These are phyloP conservation scores for Ia io DNA, from an alignment of 2,113 vertebrate species.

Conservation along the genomic window DNA sequence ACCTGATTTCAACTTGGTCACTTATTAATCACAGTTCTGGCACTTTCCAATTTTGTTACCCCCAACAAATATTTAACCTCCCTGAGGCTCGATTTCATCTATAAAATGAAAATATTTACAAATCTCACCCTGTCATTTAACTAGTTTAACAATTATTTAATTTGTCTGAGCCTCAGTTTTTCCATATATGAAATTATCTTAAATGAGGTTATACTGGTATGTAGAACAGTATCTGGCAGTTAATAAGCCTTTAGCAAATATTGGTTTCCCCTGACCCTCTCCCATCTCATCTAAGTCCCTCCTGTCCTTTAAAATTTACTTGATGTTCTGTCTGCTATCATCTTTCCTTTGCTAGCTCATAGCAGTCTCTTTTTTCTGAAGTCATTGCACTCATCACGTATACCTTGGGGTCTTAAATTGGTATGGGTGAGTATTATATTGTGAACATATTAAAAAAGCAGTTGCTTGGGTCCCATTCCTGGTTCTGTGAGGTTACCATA, in stretches of 20 bases:
- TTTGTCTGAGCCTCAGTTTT: neutral
- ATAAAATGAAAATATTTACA: constrained; percentile 9
- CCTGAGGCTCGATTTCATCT: neutral
- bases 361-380: neutral
- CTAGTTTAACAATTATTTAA: neutral
- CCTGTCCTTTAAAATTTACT: neutral
- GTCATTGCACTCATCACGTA: neutral
- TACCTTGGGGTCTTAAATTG: neutral
- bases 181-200: neutral
- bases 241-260: neutral
- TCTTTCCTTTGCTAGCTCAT: neutral
- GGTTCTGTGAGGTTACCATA: neutral
- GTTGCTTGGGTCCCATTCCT: neutral
- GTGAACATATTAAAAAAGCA: neutral
- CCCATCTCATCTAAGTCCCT: neutral
- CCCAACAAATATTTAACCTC: neutral
- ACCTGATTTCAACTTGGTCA: neutral
- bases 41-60: neutral
- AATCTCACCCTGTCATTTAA: constrained; percentile 7
- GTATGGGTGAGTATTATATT: neutral
- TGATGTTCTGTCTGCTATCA: neutral
- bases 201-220: neutral
- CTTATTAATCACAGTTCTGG: neutral
- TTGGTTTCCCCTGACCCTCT: neutral
- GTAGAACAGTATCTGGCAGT: neutral